phyloP scores from a whole-genome alignment of 2,113 vertebrate species.

The Passer montanus region DNA sequence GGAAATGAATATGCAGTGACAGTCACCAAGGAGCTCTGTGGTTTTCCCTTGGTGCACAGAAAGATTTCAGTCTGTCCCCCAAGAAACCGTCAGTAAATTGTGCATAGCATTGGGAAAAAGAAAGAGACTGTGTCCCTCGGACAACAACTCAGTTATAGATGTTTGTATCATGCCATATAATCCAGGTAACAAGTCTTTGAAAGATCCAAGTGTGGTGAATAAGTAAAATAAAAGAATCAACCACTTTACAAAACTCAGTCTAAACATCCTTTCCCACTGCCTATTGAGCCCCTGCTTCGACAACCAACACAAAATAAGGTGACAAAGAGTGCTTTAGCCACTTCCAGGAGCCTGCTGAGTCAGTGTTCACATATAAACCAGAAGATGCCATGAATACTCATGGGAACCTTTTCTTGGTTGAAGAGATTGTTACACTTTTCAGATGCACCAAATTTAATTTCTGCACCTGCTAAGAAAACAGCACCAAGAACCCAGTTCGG shows the following conservation, averaged over 20 bases:
- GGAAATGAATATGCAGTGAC: not conserved
- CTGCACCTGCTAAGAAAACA: not conserved
- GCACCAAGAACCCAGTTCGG: not conserved
- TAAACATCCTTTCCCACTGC: not conserved
- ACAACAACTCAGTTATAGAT: not conserved
- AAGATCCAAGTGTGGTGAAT: not conserved
- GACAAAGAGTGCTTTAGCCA: not conserved
- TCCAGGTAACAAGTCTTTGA: not conserved
- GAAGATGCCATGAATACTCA: not conserved
- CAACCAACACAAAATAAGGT: not conserved
- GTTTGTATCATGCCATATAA: no score
- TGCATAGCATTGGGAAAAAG: not conserved
- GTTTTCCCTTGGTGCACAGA: not conserved
- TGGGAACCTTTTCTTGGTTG: not conserved
- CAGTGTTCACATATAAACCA: not conserved
- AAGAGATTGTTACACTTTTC: not conserved
- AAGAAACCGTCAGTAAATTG: not conserved
- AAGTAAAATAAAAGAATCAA: not conserved
- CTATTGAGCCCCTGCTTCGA: not conserved
- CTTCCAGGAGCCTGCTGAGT: not conserved
- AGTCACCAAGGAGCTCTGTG: not conserved
- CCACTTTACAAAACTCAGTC: not conserved
- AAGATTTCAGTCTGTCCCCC: not conserved
- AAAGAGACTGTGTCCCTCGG: not conserved
- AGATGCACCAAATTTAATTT: not conserved